Conservation (phyloP, 2,888 invertebrate species). For the Tinea semifulvella region DNA sequence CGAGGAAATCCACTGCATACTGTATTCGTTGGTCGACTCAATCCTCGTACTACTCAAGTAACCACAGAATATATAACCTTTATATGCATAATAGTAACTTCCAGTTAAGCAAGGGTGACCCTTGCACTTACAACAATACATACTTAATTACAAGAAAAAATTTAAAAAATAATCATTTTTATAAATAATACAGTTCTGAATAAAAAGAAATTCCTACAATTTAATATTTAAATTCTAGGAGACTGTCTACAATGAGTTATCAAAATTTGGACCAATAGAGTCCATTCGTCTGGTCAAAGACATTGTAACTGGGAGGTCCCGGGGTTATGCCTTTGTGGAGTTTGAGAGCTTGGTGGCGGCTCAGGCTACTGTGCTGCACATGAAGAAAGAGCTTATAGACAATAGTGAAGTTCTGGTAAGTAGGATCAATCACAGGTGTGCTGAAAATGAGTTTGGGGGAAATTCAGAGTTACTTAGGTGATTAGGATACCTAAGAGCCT, state of each 20-base stretch:
- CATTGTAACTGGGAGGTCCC: slow-evolving; percentile 83
- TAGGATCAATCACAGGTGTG: too few species aligned
- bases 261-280: slow-evolving; percentile 72
- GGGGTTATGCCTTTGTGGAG: slow-evolving; percentile 88
- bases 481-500: too few species aligned
- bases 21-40: slow-evolving; percentile 78
- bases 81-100: not conserved
- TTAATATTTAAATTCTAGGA: slow-evolving; percentile 36
- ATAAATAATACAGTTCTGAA: too few species aligned
- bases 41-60: slow-evolving; percentile 71
- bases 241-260: slow-evolving; percentile 63
- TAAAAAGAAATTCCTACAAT: too few species aligned
- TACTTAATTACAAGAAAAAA: too few species aligned
- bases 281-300: slow-evolving; percentile 75
- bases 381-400: slow-evolving; percentile 70
- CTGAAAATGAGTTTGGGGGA: too few species aligned
- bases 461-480: too few species aligned
- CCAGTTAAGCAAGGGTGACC: not conserved
- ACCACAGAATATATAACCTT: slow-evolving; percentile 21
- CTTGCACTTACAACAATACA: not conserved
- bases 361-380: slow-evolving; percentile 67
- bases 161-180: too few species aligned
- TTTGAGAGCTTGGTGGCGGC: slow-evolving; percentile 71
- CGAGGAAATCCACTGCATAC: slow-evolving; percentile 76
- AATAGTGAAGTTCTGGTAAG: slow-evolving; percentile 70